A percentile compares a stretch with the other conserved stretches of the same genome.
Conservation (phyloP, 2,113 vertebrate genomes). For the Parus major region DNA sequence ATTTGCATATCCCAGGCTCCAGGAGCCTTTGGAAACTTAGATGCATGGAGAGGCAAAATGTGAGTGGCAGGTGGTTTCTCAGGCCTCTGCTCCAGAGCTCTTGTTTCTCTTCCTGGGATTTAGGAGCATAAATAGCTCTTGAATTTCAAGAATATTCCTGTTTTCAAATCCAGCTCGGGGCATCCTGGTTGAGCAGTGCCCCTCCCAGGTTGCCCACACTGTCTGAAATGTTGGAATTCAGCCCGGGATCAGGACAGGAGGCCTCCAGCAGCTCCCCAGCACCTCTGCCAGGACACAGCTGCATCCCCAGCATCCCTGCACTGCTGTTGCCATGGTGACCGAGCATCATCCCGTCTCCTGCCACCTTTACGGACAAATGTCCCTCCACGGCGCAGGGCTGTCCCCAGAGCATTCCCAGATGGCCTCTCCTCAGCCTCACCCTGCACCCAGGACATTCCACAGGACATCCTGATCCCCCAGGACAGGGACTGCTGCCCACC, state of each 20-base stretch:
- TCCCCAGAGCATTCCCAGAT: too few species aligned
- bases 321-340: not conserved
- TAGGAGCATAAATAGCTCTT: not conserved
- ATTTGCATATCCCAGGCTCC: not conserved
- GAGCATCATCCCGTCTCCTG: not conserved
- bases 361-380: not conserved
- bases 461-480: not conserved
- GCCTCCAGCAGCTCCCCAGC: not conserved
- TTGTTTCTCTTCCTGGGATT: not conserved
- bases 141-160: not conserved
- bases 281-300: not conserved
- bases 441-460: not conserved
- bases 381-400: accelerated
- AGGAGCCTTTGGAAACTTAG: not conserved
- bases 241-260: accelerated
- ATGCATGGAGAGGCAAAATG: not conserved
- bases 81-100: not conserved
- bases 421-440: not conserved
- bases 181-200: not conserved
- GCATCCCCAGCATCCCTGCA: not conserved
- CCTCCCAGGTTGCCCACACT: accelerated
- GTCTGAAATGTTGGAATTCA: not conserved
- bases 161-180: not conserved
- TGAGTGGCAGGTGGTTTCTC: not conserved
- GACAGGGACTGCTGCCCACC: not conserved